Percentiles rank a stretch among this genome's conserved stretches.
phyloP scores from a whole-genome alignment of 2,113 vertebrate species.

The Sarotherodon lohbergeri region DNA sequence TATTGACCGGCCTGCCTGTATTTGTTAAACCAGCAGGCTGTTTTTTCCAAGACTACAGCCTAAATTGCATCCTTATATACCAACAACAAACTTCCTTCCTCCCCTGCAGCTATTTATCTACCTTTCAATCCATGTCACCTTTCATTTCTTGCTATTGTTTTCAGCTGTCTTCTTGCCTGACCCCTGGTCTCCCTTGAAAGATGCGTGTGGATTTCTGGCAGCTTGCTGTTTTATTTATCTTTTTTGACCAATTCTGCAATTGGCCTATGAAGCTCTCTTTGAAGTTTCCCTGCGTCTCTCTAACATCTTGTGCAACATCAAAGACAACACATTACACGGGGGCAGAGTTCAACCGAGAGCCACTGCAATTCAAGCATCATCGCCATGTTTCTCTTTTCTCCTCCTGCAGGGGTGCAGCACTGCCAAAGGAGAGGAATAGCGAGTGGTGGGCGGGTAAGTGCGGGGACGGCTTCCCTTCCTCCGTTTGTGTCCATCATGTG shows the following conservation, averaged over 20 bases:
- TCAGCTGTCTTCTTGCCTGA: slow-evolving; percentile 46
- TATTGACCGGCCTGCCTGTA: slow-evolving; percentile 51
- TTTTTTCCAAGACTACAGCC: slow-evolving; percentile 41
- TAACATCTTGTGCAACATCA: slow-evolving; percentile 27
- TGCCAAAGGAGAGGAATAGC: slow-evolving; percentile 34
- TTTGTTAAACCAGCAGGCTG: slow-evolving; percentile 42
- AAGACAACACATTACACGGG: slow-evolving; percentile 18
- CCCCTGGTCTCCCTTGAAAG: slow-evolving; percentile 47
- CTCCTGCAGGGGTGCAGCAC: neutral
- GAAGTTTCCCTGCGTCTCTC: slow-evolving; percentile 11
- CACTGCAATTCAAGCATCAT: neutral
- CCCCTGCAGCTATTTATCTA: slow-evolving; percentile 66
- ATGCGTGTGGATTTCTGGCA: slow-evolving; percentile 58
- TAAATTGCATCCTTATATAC: slow-evolving; percentile 47
- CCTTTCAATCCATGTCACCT: slow-evolving; percentile 65
- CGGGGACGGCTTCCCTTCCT: slow-evolving; percentile 28
- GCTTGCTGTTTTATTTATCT: slow-evolving; percentile 11
- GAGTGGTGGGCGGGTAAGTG: neutral
- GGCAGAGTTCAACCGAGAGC: slow-evolving; percentile 31
- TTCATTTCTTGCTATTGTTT: slow-evolving; percentile 66
- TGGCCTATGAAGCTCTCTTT: slow-evolving; percentile 12
- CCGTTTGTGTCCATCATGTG: slow-evolving; percentile 72
- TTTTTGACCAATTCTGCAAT: slow-evolving; percentile 9
- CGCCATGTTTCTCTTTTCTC: neutral
- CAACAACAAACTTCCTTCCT: slow-evolving; percentile 56